Conservation (phyloP, 2,888 invertebrate genomes). For the Microctonus aethiopoides region DNA sequence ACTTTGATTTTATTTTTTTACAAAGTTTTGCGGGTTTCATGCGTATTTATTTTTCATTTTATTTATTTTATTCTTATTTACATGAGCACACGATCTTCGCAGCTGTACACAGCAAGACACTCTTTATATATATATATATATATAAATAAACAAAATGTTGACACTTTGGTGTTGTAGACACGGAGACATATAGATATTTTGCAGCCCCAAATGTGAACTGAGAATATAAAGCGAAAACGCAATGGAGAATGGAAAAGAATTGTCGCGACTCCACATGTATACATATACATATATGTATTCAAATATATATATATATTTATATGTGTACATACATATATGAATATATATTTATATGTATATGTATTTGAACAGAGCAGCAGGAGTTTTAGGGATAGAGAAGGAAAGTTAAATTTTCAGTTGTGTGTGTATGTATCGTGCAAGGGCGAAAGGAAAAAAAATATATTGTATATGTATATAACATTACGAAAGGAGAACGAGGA, state of each 20-base stretch:
- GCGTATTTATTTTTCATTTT: not conserved
- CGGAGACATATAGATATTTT: not conserved
- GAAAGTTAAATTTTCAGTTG: not conserved
- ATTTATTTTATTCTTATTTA: not conserved
- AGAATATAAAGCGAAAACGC: not conserved
- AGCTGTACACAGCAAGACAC: not conserved
- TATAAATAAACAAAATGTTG: not conserved
- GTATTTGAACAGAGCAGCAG: not conserved
- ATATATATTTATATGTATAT: not conserved
- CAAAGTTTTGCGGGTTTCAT: not conserved
- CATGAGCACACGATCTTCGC: not conserved
- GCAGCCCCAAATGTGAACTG: not conserved
- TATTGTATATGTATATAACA: constrained; percentile 3
- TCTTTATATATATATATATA: not conserved
- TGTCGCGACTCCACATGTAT: not conserved
- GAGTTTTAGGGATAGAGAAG: not conserved
- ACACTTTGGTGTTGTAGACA: not conserved
- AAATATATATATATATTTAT: not conserved
- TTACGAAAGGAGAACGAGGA: constrained; percentile 25
- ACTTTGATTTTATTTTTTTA: not conserved
- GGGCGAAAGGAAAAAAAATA: constrained; percentile 4
- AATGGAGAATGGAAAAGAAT: not conserved
- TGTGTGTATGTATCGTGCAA: not conserved
- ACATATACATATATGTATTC: not conserved
- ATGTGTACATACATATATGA: not conserved